Evolutionary conservation across 2,797 vertebrate genomes (phyloP).

Genomic region (Catostomus latipinnis): DNA sequence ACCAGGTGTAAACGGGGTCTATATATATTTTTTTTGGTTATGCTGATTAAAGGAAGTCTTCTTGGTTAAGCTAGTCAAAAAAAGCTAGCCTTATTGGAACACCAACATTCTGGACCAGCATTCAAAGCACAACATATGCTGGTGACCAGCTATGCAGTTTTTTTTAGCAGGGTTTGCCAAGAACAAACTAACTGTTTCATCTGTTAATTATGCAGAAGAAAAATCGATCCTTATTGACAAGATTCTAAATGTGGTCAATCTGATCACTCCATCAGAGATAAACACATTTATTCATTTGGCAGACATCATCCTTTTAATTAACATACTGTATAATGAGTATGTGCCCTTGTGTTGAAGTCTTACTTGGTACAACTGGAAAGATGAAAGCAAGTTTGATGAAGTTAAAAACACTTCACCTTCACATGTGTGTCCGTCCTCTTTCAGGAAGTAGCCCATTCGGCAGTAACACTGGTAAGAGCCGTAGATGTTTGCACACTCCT

Average conservation of each 20-base stretch:
- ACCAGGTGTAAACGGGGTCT: too few species aligned
- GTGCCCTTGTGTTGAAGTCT: slow-evolving; percentile 3
- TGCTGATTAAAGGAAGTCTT: too few species aligned
- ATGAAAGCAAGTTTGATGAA: background rate
- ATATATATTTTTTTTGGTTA: too few species aligned
- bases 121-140: too few species aligned
- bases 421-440: slow-evolving; percentile 90
- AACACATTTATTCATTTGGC: too few species aligned
- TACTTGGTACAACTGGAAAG: background rate
- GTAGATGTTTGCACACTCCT: slow-evolving; percentile 96
- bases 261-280: background rate
- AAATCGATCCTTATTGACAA: slow-evolving; percentile 53
- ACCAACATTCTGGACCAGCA: too few species aligned
- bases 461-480: slow-evolving; percentile 99
- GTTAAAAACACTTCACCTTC: slow-evolving; percentile 77
- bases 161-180: background rate
- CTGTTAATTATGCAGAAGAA: slow-evolving; percentile 16
- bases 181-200: slow-evolving; percentile 12
- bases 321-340: background rate
- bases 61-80: too few species aligned
- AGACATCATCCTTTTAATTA: background rate
- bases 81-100: too few species aligned
- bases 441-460: slow-evolving; percentile 90
- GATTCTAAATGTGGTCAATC: slow-evolving; percentile 47
- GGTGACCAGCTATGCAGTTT: too few species aligned